Base-by-base conservation (phyloP, 2,888 invertebrate species). In the Platynereis dumerilii region DNA sequence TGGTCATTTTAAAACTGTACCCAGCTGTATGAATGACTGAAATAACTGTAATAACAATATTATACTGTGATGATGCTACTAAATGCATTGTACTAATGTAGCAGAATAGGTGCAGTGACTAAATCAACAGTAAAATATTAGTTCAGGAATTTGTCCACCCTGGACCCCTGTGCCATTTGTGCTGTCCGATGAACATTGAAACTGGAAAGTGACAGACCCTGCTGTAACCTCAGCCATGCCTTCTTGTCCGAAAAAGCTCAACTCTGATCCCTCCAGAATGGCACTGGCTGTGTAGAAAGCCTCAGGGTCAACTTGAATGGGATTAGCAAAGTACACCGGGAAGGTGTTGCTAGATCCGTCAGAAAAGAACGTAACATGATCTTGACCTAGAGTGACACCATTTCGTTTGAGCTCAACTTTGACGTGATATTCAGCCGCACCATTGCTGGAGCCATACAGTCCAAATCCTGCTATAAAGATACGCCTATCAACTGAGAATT, bases 111-210 rank as follows among this genome's bases (percentile, higher is more conserved):
- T n/a, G n/a, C 10, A 42, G 42, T 12, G 17, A 17, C 42, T 17
- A 42, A 17, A 17, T 66, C 52, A 68, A 63, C 76, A 76, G 80
- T 96, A 96, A 84, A 96, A 96, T 78, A 96, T 94, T 67, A 96
- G 88, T 86, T 97, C 96, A 2, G 96, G 96, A 80, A 97, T 96
- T 85, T 97, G 96, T 52, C 96, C 96, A 56, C 96, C 96, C 85
- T 96, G 96, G 10, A 96, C 96, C 10, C 96, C 96, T 0, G 96
- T 97, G 57, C 96, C 96, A 79, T 97, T 97, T 63, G 96, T 97
- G 86, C 95, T 95, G 82, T 96, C 96, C 5, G 94, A 93, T 60
- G 95, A 96, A 85, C 96, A 96, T 85, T 96, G 96, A 86, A 96
- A 97, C 86, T 96, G 96, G 86, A 96, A 96, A 70, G 93, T 94